Percentiles rank a stretch among this genome's conserved stretches.
These are phyloP conservation scores for Drosophila leontia DNA, from an alignment of 1,140 invertebrate genomes.

Conservation along the genomic window DNA sequence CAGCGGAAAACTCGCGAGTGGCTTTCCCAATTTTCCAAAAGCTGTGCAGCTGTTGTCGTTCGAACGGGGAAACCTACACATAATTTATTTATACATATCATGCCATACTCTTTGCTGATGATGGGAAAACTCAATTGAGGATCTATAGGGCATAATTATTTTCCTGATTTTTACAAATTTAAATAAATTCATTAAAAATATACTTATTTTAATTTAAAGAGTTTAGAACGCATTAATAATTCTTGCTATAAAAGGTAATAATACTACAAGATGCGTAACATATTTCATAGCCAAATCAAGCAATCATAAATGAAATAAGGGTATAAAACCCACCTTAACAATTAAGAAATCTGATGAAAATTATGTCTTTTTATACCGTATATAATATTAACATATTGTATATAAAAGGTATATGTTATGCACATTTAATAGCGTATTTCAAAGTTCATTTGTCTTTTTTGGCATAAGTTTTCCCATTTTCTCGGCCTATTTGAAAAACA, in stretches of 20 bases:
- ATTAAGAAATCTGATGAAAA: background rate
- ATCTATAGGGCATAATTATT: background rate
- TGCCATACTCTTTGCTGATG: slow-evolving; percentile 21
- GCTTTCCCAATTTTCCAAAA: slow-evolving; percentile 70
- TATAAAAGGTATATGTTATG: background rate
- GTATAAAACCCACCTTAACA: background rate
- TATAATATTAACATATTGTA: background rate
- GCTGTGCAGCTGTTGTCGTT: slow-evolving; percentile 71
- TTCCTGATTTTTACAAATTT: background rate
- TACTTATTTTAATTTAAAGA: background rate
- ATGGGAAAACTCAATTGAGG: background rate
- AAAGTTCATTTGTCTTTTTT: slow-evolving; percentile 2
- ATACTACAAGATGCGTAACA: background rate
- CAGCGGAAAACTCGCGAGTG: slow-evolving; percentile 32
- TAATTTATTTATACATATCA: slow-evolving; percentile 63
- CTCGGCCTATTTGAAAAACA: slow-evolving; percentile 52
- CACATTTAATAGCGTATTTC: background rate
- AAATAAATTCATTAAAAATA: background rate
- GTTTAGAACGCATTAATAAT: background rate
- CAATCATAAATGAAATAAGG: background rate
- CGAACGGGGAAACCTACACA: slow-evolving; percentile 72
- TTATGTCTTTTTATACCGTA: background rate
- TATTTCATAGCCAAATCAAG: background rate
- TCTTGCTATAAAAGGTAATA: too few species aligned
- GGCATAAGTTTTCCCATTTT: slow-evolving; percentile 12